Conservation (phyloP, 2,797 vertebrate species). For the Fistularia tabacaria region DNA sequence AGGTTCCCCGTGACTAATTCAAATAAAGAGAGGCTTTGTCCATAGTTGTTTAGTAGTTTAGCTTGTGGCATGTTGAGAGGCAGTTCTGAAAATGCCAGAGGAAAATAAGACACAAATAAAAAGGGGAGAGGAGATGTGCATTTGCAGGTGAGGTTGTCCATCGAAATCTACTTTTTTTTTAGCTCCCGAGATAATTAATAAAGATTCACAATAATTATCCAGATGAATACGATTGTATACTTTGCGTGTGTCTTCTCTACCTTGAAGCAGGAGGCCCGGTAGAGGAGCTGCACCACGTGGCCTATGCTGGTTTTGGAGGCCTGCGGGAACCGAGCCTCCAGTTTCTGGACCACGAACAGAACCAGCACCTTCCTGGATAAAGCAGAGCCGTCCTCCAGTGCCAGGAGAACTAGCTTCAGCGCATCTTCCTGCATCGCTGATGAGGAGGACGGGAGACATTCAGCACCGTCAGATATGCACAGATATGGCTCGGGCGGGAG, state of each 20-base stretch:
- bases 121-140: too few relatives aligned
- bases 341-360: slow-evolving; percentile 94
- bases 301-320: slow-evolving; percentile 97
- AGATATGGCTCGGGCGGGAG: background rate
- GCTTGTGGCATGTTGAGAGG: too few relatives aligned
- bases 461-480: background rate
- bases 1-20: too few relatives aligned
- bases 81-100: too few relatives aligned
- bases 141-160: too few relatives aligned
- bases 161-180: too few relatives aligned
- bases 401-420: slow-evolving; percentile 90
- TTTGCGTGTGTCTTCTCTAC: slow-evolving; percentile 49
- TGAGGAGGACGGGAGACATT: background rate
- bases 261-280: slow-evolving; percentile 96
- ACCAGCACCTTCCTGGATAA: slow-evolving; percentile 95
- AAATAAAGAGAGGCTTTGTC: too few relatives aligned
- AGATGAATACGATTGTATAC: too few relatives aligned
- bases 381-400: slow-evolving; percentile 93
- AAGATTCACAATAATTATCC: too few relatives aligned
- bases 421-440: slow-evolving; percentile 96
- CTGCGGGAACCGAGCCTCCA: slow-evolving; percentile 93
- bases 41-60: too few relatives aligned
- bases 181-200: too few relatives aligned
- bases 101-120: too few relatives aligned
- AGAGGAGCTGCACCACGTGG: slow-evolving; percentile 94